phyloP scores from a whole-genome alignment of 2,888 invertebrate genomes.

The Chydorus sphaericus region DNA sequence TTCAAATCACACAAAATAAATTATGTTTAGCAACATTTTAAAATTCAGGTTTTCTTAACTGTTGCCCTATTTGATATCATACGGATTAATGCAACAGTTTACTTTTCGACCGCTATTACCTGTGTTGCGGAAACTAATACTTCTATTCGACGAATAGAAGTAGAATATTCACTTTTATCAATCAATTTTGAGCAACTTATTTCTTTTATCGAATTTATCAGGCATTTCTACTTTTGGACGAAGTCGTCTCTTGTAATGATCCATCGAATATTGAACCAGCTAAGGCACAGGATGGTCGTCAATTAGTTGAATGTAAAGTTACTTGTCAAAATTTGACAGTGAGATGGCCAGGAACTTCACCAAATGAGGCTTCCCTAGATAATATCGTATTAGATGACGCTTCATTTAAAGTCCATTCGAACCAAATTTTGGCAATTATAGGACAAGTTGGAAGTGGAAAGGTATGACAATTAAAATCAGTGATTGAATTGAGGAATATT shows the following conservation, averaged over 20 bases:
- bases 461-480: constrained; percentile 27
- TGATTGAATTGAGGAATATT: no score
- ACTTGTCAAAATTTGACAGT: constrained; percentile 2
- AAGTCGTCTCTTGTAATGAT: no score
- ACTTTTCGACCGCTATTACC: constrained; percentile 71
- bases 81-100: constrained; percentile 43
- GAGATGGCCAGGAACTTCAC: no score
- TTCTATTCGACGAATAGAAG: constrained; percentile 50
- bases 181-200: no score
- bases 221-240: no score
- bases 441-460: constrained; percentile 65
- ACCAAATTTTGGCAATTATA: constrained; percentile 44
- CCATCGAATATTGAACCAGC: no score
- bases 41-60: constrained; percentile 53
- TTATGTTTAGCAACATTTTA: neutral
- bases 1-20: constrained; percentile 14
- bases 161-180: no score
- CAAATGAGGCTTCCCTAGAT: no score
- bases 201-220: no score
- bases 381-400: neutral
- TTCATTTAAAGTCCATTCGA: neutral
- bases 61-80: constrained; percentile 80
- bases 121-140: constrained; percentile 65
- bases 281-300: neutral
- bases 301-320: no score